Evolutionary conservation across 2,888 invertebrate genomes (phyloP).

Genomic region (Scaptodrosophila latifasciaeformis): DNA sequence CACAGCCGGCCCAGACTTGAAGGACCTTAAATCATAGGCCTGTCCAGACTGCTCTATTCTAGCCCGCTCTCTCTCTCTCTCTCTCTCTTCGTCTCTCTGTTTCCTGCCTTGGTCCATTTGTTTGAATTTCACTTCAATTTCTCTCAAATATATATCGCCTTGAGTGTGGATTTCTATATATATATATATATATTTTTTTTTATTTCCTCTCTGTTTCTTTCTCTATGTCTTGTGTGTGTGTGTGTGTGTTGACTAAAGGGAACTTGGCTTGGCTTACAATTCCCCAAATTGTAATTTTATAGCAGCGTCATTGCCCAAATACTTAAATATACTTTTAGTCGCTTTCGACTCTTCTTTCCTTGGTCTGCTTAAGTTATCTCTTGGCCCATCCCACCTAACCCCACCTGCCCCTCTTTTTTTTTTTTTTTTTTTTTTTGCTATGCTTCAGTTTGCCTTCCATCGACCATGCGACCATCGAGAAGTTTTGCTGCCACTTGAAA

Average conservation of each 20-base stretch:
- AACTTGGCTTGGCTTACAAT: slow-evolving; percentile 49
- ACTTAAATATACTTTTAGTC: slow-evolving; percentile 55
- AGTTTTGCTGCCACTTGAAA: slow-evolving; percentile 28
- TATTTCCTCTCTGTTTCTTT: neutral
- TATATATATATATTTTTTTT: slow-evolving; percentile 7
- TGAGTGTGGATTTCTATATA: slow-evolving; percentile 15
- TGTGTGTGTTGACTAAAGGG: slow-evolving; percentile 23
- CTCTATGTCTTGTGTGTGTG: slow-evolving; percentile 14
- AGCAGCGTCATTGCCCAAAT: slow-evolving; percentile 67
- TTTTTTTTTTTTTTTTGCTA: no score
- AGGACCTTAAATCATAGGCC: slow-evolving; percentile 1
- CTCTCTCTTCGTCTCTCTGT: neutral
- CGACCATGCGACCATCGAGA: neutral
- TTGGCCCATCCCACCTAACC: neutral
- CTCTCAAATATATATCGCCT: slow-evolving; percentile 14
- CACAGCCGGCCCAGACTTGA: neutral
- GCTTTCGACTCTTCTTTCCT: slow-evolving; percentile 28
- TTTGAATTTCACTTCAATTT: slow-evolving; percentile 26
- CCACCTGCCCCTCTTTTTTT: neutral
- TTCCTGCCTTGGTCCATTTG: slow-evolving; percentile 17
- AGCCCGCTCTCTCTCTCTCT: neutral
- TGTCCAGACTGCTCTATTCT: neutral
- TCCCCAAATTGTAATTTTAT: slow-evolving; percentile 65
- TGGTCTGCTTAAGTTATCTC: no score
- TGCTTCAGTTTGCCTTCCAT: no score